Base-by-base conservation (phyloP, 2,888 invertebrate genomes). In the Xestia rhomboidea region DNA sequence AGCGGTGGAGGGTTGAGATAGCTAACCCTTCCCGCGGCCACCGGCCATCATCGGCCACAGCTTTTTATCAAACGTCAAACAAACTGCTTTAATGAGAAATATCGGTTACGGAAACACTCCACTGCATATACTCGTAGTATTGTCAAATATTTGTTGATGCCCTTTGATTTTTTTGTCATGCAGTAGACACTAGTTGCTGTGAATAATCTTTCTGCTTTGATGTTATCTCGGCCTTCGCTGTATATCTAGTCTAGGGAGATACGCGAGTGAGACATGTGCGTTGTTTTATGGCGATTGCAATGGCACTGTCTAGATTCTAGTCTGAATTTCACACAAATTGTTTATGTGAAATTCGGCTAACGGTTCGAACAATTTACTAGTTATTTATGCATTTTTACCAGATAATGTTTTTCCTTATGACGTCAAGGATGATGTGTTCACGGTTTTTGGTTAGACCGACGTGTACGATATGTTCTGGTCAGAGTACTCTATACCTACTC, bases 21-120 rank as follows among this genome's bases (percentile, higher is more conserved):
- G 89, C 89, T 89, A 93, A 94, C 95, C 95, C 95, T 95, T 94
- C 89, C 90, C 80, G 86, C 90, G 93, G 90, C 94, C 94, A 93
- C 91, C 94, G 96, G 94, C 94, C 93, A 94, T 93, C 91, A 92
- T 72, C 76, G 92, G 90, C 93, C 92, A 90, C 86, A 88, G 92
- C 93, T 96, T 96, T 96, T 96, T 96, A 96, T 95, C 94, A 89
- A 88, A 93, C 86, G 81, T 89, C 93, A 95, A 96, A 96, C 94
- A 96, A 92, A 90, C 89, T 90, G 89, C 88, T 91, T 93, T 95
- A 96, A 96, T 95, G 96, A 96, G 95, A 95, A 95, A 96, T 96
- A 96, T 96, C 95, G 92, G 95, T 96, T 95, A 95, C 96, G 95
- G 95, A 96, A 95, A 95, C 93, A 94, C 95, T 95, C 92, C 88